phyloP scores from a whole-genome alignment of 2,113 vertebrate genomes.

The Chamaea fasciata region DNA sequence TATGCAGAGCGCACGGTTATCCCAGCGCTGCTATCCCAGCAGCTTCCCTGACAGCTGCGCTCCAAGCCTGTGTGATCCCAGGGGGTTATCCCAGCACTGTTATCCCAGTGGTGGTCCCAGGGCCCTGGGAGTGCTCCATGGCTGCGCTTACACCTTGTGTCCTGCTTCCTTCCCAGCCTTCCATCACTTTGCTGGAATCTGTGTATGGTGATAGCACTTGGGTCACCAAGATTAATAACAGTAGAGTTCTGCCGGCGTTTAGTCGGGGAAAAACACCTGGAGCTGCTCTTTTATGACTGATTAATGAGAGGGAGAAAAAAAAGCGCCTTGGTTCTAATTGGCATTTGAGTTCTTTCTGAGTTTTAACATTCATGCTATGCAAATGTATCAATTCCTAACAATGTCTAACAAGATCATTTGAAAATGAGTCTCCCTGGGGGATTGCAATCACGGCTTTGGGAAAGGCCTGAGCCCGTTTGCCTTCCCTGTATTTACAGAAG shows the following conservation, averaged over 20 bases:
- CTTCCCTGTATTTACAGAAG: not conserved
- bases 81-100: not conserved
- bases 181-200: not conserved
- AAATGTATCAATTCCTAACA: conserved; percentile 57
- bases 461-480: not conserved
- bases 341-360: conserved; percentile 47
- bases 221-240: conserved; percentile 28
- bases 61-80: not conserved
- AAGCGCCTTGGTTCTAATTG: not conserved
- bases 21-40: not conserved
- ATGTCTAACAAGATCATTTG: conserved; percentile 68
- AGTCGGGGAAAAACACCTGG: conserved; percentile 53
- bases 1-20: not conserved
- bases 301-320: conserved; percentile 47
- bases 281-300: conserved; percentile 53
- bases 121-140: not conserved
- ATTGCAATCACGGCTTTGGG: conserved; percentile 12
- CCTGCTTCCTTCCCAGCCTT: fast-evolving
- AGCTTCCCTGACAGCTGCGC: fast-evolving
- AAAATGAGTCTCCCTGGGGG: conserved; percentile 52
- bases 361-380: conserved; percentile 69
- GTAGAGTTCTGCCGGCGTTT: not conserved
- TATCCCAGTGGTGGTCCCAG: not conserved
- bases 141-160: fast-evolving
- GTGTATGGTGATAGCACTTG: not conserved